These are phyloP conservation scores for Paragorgia papillata DNA, from an alignment of 92 coral and sea anemone genomes.

Conservation along the genomic window DNA sequence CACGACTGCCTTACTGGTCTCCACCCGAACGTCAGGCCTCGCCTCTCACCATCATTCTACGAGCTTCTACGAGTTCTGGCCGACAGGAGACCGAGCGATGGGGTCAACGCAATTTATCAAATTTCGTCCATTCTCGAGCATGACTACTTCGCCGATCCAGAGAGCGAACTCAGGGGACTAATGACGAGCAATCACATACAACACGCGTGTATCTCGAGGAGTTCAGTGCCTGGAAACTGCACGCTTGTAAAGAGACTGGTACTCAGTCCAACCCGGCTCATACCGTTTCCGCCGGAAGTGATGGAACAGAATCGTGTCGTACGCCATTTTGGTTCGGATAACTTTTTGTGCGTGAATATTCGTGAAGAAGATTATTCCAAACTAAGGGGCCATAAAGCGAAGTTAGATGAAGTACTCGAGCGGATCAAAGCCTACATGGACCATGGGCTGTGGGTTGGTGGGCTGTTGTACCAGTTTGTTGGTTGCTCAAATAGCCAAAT, in stretches of 20 bases:
- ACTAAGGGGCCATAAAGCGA: constrained; percentile 70
- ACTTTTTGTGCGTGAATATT: constrained; percentile 76
- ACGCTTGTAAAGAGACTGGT: constrained; percentile 87
- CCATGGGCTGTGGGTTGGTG: constrained; percentile 67
- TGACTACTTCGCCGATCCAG: constrained; percentile 82
- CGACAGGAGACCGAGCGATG: constrained; percentile 48
- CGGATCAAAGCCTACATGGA: constrained; percentile 63
- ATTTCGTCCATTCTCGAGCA: constrained; percentile 54
- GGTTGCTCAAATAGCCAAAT: constrained; percentile 98
- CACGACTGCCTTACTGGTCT: constrained; percentile 70
- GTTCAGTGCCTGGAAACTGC: constrained; percentile 75
- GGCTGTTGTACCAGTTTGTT: constrained; percentile 64
- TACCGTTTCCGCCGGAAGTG: constrained; percentile 81
- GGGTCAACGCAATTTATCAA: constrained; percentile 62
- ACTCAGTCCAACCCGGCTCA: constrained; percentile 84
- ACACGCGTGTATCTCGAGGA: constrained; percentile 47
- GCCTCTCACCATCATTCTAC: constrained; percentile 58
- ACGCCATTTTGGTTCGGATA: constrained; percentile 68
- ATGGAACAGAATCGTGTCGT: constrained; percentile 96
- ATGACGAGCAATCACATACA: constrained; percentile 56
- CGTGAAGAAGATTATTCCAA: constrained; percentile 95
- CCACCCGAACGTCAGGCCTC: constrained; percentile 74
- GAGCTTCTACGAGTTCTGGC: constrained; percentile 53
- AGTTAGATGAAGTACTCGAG: constrained; percentile 57
- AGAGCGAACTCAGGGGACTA: constrained; percentile 55